A percentile compares a stretch with the other conserved stretches of the same genome.
phyloP scores from a whole-genome alignment of 2,113 vertebrate species.

The Sylvilagus bachmani region DNA sequence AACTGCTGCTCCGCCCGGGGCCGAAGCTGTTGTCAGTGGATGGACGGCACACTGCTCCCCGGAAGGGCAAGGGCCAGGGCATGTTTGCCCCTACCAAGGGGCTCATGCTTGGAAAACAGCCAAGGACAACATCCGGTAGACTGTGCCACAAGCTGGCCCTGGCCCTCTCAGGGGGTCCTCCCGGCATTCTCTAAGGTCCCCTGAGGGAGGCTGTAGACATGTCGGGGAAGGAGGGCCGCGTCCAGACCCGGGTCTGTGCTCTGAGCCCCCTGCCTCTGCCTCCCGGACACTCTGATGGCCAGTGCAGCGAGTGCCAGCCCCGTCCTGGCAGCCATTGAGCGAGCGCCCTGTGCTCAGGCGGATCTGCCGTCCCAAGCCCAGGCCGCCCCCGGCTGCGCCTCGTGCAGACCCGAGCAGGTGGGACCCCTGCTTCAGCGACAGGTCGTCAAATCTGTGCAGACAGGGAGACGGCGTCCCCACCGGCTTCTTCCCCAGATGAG shows the following conservation, averaged over 20 bases:
- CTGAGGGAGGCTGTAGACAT: too few species aligned
- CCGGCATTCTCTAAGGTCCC: too few species aligned
- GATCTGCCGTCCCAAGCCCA: too few species aligned
- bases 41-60: not conserved
- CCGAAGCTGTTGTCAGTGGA: accelerated
- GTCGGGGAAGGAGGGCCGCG: too few species aligned
- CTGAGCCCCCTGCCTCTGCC: accelerated
- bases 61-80: not conserved
- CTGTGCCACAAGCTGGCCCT: too few species aligned
- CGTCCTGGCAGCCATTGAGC: too few species aligned
- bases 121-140: accelerated
- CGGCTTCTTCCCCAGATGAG: not conserved
- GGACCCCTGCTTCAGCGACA: not conserved
- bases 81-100: accelerated
- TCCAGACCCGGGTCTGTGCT: too few species aligned
- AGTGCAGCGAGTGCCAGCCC: too few species aligned
- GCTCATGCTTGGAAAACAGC: not conserved
- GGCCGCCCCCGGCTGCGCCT: not conserved
- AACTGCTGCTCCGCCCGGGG: accelerated
- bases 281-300: accelerated
- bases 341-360: too few species aligned
- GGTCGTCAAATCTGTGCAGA: not conserved
- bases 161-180: too few species aligned
- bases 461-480: not conserved
- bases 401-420: not conserved